Evolutionary conservation across 2,888 invertebrate genomes (phyloP), one percentile per base, ranked within the genome.

Genomic region (Emmelina monodactyla): DNA sequence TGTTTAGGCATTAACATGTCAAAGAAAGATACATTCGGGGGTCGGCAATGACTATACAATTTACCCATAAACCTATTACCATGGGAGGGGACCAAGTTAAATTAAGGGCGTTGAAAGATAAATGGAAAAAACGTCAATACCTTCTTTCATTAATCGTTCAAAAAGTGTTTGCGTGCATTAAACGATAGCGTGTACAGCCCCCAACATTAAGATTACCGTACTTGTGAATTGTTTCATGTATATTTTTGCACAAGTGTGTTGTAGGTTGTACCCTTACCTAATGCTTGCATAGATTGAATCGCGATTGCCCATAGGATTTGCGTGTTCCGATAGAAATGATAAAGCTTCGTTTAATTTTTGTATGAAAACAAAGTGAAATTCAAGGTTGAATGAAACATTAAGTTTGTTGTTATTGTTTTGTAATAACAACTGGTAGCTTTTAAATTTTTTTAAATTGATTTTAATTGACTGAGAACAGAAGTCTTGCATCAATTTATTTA

Each of bases 101-200:
- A 69, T 67, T 65, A 66, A 60, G 63, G 62, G 58, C 51, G 55
- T 40, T 39, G 53, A 54, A 64, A 69, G 67, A 70, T 70, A 70
- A 69, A 68, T 69, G 69, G 62, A 55, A 56, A 58, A 52, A 49
- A 55, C 46, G 68, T 69, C 70, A 67, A 68, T 68, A 62, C 61
- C 61, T 63, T 55, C 61, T 56, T 67, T 66, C 68, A 66, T 67
- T 68, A 69, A 68, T 68, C 67, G 57, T 56, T 59, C 51, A 54
- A 58, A 58, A 58, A 57, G n/a, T 56, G 61, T 58, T 58, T 53
- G 61, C 58, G 55, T 60, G 62, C 52, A 56, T 57, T 58, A 51
- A 56, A 53, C 50, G 56, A 53, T 47, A 47, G 51, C 42, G 38
- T 47, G 51, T 52, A 25, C 25, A 11, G n/a, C 11, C 3, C 11